Conservation (phyloP, 2,888 invertebrate genomes). For the Lysandra bellargus region DNA sequence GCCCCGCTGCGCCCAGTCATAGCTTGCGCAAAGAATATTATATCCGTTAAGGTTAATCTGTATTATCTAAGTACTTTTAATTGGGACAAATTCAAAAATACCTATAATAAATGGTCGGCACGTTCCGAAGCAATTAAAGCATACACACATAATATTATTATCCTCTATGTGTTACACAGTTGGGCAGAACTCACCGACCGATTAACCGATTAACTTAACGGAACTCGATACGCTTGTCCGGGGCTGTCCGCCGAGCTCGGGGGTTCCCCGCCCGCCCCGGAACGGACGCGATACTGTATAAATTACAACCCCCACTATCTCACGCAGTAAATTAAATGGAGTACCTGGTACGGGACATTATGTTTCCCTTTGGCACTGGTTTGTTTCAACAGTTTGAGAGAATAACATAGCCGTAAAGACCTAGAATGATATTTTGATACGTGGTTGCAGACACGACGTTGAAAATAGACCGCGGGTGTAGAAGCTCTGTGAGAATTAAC, state of each 20-base stretch:
- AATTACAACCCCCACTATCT: constrained; percentile 6
- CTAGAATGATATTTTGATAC: too few species aligned
- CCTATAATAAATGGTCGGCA: too few species aligned
- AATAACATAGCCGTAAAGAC: not conserved
- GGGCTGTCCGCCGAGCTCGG: not conserved
- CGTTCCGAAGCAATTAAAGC: not conserved
- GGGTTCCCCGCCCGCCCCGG: not conserved
- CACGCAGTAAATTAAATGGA: constrained; percentile 13
- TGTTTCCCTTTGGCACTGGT: not conserved
- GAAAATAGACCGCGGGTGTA: too few species aligned
- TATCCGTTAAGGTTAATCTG: too few species aligned
- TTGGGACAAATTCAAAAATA: too few species aligned
- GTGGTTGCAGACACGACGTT: too few species aligned
- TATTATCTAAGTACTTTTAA: too few species aligned
- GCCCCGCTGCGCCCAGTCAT: too few species aligned
- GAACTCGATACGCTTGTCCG: constrained; percentile 3
- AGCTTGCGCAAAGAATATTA: too few species aligned
- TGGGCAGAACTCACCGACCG: not conserved
- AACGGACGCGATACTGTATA: constrained; percentile 1
- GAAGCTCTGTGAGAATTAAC: too few species aligned
- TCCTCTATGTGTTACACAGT: not conserved
- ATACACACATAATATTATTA: too few species aligned
- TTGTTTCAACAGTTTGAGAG: not conserved
- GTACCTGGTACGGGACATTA: not conserved
- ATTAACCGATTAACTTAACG: not conserved